Percentiles rank a stretch among this genome's conserved stretches.
Evolutionary conservation across 2,888 invertebrate species (phyloP).

Genomic region (Agrotis ipsilon): DNA sequence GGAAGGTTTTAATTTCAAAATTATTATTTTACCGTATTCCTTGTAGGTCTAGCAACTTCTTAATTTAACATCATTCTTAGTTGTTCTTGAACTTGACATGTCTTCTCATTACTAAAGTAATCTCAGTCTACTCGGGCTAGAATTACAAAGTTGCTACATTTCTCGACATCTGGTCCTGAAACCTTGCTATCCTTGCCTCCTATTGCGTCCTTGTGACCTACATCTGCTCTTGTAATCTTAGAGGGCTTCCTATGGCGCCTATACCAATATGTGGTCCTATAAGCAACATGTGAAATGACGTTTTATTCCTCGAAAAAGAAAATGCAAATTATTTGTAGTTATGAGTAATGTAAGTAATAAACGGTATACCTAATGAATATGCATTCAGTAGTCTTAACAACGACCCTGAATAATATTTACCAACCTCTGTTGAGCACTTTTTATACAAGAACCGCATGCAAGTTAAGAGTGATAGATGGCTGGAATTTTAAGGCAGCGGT

Average conservation of each 20-base stretch:
- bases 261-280: not conserved
- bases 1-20: slow-evolving; percentile 10
- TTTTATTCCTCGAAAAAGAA: not conserved
- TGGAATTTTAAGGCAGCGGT: slow-evolving; percentile 51
- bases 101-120: not conserved
- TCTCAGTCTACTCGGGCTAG: slow-evolving; percentile 2
- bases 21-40: slow-evolving; percentile 6
- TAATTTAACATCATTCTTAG: not conserved
- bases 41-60: not conserved
- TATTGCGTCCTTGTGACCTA: not conserved
- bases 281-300: not conserved
- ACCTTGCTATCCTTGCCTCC: not conserved
- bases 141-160: slow-evolving; percentile 1
- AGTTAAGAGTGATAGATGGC: slow-evolving; percentile 45
- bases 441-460: slow-evolving; percentile 42
- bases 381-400: slow-evolving; percentile 7
- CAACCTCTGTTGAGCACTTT: slow-evolving; percentile 40
- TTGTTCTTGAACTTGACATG: slow-evolving; percentile 11
- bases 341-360: not conserved
- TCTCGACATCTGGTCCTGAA: slow-evolving; percentile 20
- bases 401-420: slow-evolving; percentile 56
- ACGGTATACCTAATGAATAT: slow-evolving; percentile 31
- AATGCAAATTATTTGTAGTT: slow-evolving; percentile 11
- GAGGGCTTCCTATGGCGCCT: not conserved
- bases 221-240: slow-evolving; percentile 10